Evolutionary conservation across 2,797 vertebrate genomes (phyloP).

Genomic region (Morelia viridis): DNA sequence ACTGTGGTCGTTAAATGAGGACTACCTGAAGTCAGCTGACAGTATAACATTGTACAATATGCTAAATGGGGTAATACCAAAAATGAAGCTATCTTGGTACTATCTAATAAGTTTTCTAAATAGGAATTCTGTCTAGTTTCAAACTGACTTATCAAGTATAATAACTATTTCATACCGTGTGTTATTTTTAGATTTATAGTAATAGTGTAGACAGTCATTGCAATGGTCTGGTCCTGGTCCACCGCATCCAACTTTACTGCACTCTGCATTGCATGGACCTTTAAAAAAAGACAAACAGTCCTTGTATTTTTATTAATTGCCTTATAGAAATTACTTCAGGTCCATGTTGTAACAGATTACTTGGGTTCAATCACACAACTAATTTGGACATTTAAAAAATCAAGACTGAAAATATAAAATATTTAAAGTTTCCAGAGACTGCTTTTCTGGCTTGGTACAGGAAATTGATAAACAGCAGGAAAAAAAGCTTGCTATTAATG

Average conservation of each 20-base stretch:
- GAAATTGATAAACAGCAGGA: background rate
- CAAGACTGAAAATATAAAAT: background rate
- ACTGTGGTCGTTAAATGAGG: background rate
- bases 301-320: background rate
- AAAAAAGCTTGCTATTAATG: background rate
- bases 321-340: background rate
- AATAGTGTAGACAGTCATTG: conserved; percentile 94
- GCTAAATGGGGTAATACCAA: no score
- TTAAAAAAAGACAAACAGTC: conserved; percentile 33
- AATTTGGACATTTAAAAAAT: background rate
- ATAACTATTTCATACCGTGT: conserved; percentile 80
- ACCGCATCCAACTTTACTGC: conserved; percentile 92
- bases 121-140: background rate
- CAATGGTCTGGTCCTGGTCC: conserved; percentile 97
- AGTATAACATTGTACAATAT: background rate
- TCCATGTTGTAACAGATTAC: background rate
- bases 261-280: conserved; percentile 94
- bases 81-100: background rate
- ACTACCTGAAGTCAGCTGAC: background rate
- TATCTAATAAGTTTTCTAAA: background rate
- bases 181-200: conserved; percentile 98
- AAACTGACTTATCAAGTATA: background rate
- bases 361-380: background rate
- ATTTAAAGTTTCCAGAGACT: background rate
- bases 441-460: background rate